Evolutionary conservation across 2,113 vertebrate species (phyloP), one percentile per base, ranked within the genome.

Genomic region (Sula dactylatra): DNA sequence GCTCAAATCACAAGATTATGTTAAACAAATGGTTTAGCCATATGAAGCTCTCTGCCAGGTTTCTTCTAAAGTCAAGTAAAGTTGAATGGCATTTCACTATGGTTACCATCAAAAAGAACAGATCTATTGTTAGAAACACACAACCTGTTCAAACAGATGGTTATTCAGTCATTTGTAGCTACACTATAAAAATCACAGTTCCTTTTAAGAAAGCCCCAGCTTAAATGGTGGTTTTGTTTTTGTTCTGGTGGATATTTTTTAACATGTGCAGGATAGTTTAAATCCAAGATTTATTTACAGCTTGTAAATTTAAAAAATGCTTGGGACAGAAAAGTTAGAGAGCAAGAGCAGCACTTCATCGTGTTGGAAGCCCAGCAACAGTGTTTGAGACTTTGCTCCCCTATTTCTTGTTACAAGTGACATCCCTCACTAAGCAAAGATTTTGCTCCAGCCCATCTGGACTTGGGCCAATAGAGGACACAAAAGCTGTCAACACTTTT

Each of bases 131-230:
- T 69, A 89, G 64, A 95, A 94, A 80, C 50, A 87, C 54, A 89
- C 55, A 92, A 96, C 81, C 94, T 96, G 87, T 96, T 97, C 94
- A 97, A 98, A 97, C 45, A 96, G 20, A 95, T 76, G 67, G 64
- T 69, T 93, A 95, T 96, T 96, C 94, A 95, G 38, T 76, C 80
- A 61, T 93, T 86, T 66, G 61, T 76, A 77, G 38, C 54, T 73
- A 78, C 71, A 45, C 72, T 77, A 97, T 55, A 96, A 97, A 91
- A 94, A 93, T 80, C 74, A 86, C 77, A 82, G 52, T 15, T 86
- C 91, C 59, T 85, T 71, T 77, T 80, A 73, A 88, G 62, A 34
- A 92, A 80, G 84, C 21, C 29, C 7, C 5, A 8, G 6, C 25
- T 82, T 40, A 62, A 82, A 64, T 32, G 3, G 42, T 40, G 25